Evolutionary conservation across 2,888 invertebrate species (phyloP), one percentile per base, ranked within the genome.

Genomic region (Operophtera brumata): DNA sequence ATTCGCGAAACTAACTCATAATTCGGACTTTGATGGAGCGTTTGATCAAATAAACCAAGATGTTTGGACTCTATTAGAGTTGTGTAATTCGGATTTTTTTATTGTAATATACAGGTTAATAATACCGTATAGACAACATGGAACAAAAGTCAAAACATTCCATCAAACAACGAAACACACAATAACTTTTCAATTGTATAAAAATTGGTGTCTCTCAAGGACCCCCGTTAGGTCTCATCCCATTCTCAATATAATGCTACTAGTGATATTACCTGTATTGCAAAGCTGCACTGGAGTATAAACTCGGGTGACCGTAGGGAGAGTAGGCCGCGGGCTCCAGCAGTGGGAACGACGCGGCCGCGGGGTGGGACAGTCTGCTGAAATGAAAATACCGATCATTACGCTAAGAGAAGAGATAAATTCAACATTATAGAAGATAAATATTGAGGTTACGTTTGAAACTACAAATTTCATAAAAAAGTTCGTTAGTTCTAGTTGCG

Each of bases 201-300:
- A 28, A 36, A 8, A 7, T 20, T 25, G 30, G 30, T 8, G 9
- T 43, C 11, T 12, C 14, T 1, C 47, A 53, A 25, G 53, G 47
- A 1, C 36, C 25, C 26, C 13, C 2, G 26, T 12, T 53, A 3
- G 42, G 14, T 10, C 47, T 2, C 6, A 32, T 32, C n/a, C 41
- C 36, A 30, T 36, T 46, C 0, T 25, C 35, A n/a, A 11, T 35
- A 20, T 34, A 40, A 40, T 25, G n/a, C n/a, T 40, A n/a, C 40
- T 20, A 25, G 5, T 25, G 12, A 12, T 32, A 10, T 39, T 63
- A 91, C 91, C 91, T 86, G 77, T 91, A 91, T 65, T 91, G 91
- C 54, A 90, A 60, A 11, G 90, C 90, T 0, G 90, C 91, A 70
- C 91, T 91, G 66, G 92, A 90, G 80, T 92, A 92, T 57, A 92